A percentile compares a stretch with the other conserved stretches of the same genome.
Evolutionary conservation across 2,113 vertebrate species (phyloP).

Genomic region (Mirza zaza): DNA sequence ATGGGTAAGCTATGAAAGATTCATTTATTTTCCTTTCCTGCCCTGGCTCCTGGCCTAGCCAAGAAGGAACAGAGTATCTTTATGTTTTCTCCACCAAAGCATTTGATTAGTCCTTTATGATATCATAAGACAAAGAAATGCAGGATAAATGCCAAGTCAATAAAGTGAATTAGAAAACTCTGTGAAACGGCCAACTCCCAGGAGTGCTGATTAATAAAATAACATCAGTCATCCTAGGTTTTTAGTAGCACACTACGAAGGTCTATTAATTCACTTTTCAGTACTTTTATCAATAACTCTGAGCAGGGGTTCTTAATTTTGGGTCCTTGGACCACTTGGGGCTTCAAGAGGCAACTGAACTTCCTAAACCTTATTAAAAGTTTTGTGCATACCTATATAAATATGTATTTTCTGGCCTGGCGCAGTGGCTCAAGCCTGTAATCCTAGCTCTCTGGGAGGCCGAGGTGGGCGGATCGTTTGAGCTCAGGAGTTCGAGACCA

Average conservation of each 20-base stretch:
- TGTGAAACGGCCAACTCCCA: not conserved
- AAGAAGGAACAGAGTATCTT: not conserved
- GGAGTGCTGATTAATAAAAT: not conserved
- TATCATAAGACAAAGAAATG: not conserved
- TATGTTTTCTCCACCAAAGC: not conserved
- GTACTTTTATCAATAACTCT: not conserved
- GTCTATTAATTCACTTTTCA: not conserved
- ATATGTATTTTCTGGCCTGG: not conserved
- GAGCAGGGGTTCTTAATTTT: not conserved
- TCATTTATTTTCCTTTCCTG: not conserved
- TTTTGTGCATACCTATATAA: not conserved
- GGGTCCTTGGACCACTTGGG: not conserved
- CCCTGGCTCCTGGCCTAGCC: not conserved
- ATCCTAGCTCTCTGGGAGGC: too few relatives aligned
- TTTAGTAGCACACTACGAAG: not conserved
- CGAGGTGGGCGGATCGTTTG: too few relatives aligned
- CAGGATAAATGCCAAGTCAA: not conserved
- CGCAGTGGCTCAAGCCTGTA: too few relatives aligned
- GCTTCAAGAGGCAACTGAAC: not conserved
- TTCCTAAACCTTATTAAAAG: not conserved
- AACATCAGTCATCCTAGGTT: not conserved
- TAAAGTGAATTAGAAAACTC: not conserved
- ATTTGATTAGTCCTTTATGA: not conserved
- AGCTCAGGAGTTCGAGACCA: too few relatives aligned
- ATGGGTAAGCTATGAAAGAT: not conserved